Percentiles rank a stretch among this genome's conserved stretches.
These are phyloP conservation scores for Phenganax subtilis DNA, from an alignment of 92 coral and sea anemone species.

Conservation along the genomic window DNA sequence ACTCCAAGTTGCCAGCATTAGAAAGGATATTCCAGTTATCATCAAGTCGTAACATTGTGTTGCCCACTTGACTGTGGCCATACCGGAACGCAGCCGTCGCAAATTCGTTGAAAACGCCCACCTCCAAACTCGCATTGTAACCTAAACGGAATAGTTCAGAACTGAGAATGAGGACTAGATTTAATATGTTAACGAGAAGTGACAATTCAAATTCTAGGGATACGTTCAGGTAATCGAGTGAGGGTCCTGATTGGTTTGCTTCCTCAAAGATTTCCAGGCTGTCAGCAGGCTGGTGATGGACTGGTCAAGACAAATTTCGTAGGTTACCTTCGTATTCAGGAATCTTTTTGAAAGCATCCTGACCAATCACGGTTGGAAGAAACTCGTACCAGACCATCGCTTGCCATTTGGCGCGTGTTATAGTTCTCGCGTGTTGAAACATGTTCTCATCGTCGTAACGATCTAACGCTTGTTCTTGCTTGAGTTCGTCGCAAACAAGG, in stretches of 20 bases:
- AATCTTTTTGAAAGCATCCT: constrained; percentile 58
- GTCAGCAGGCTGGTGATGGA: neutral
- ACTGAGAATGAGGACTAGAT: neutral
- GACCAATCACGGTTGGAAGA: constrained; percentile 88
- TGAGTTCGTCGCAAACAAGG: constrained; percentile 83
- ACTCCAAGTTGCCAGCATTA: constrained; percentile 71
- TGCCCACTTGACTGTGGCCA: constrained; percentile 96
- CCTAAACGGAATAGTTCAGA: constrained; percentile 56
- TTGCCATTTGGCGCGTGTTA: constrained; percentile 95
- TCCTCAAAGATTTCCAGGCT: neutral
- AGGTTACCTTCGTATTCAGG: constrained; percentile 20
- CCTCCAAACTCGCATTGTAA: constrained; percentile 69
- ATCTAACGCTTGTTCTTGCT: constrained; percentile 54
- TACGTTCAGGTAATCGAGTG: no score
- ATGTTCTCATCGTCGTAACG: constrained; percentile 83
- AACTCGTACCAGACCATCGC: constrained; percentile 90
- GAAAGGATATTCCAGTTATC: constrained; percentile 75
- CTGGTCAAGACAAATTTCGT: neutral
- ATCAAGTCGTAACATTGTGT: constrained; percentile 80
- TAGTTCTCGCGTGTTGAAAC: constrained; percentile 88
- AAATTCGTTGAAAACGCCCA: constrained; percentile 96
- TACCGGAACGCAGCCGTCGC: constrained; percentile 98
- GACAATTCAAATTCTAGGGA: no score
- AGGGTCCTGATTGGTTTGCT: no score
- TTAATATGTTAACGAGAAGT: no score